Base-by-base conservation (phyloP, 2,888 invertebrate genomes). In the Drosophila borealis region DNA sequence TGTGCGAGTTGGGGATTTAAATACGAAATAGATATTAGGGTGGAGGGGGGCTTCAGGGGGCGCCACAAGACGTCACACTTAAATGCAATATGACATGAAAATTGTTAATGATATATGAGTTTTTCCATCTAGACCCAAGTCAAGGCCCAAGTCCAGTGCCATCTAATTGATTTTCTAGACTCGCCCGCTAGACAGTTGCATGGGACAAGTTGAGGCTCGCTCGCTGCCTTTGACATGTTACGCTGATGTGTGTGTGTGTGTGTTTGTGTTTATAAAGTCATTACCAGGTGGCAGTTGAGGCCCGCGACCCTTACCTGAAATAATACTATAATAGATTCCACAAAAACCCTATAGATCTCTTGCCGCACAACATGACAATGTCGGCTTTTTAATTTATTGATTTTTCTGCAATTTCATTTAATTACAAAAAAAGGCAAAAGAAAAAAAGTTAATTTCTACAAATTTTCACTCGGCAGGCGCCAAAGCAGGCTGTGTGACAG, bases 381-480 rank as follows among this genome's bases (percentile, higher is more conserved):
- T 53, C 44, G 55, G 55, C 54, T 71, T 66, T 66, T 60, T 46
- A 69, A 57, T 61, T 67, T 86, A 87, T 87, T 77, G 88, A 87
- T 85, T 85, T 85, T 89, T 89, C 59, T 85, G 89, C 88, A 84
- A 81, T 86, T 88, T 89, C 85, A 86, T 85, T 87, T 81, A 87
- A 88, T 88, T 80, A 75, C 73, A 73, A 74, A 45, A 44, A 48
- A 48, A 13, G 6, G 14, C 14, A 6, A 19, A 48, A 0, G 39
- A 61, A 39, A 67, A 86, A 88, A 88, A 81, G 73, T 85, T 86
- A 90, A 87, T 90, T 89, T 90, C 84, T 90, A 84, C 90, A 90
- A 90, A 90, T 89, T 90, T 90, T 89, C 89, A 88, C 90, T 81
- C 66, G 60, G 42, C 53, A 44, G 73, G 76, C 75, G 88, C 63